These are phyloP conservation scores for Phyllopteryx taeniolatus DNA, from an alignment of 2,113 vertebrate species.

Conservation along the genomic window DNA sequence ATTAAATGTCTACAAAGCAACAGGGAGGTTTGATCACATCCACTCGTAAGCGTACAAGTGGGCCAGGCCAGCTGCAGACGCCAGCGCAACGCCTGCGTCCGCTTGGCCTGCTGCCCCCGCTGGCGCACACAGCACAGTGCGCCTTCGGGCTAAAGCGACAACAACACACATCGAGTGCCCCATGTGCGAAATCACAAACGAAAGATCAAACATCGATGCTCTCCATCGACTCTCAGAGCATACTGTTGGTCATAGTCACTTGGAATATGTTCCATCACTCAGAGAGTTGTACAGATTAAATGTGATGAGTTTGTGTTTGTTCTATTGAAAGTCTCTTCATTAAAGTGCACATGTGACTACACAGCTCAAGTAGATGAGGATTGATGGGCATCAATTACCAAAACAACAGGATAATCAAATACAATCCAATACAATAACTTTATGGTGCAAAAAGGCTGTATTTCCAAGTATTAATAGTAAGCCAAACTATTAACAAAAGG, in stretches of 20 bases:
- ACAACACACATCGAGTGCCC: conserved; percentile 58
- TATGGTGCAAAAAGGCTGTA: not conserved
- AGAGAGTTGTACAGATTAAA: conserved; percentile 51
- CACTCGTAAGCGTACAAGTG: conserved; percentile 34
- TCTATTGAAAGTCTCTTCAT: conserved; percentile 27
- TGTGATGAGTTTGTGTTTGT: conserved; percentile 14
- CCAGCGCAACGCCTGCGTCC: conserved; percentile 54
- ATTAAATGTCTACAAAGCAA: conserved; percentile 21
- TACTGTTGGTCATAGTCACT: conserved; percentile 65
- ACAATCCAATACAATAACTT: not conserved
- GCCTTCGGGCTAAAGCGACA: conserved; percentile 49
- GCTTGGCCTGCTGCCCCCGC: conserved; percentile 57
- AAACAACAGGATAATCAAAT: not conserved
- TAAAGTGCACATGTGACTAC: conserved; percentile 18
- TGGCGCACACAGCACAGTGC: conserved; percentile 38
- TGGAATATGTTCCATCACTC: conserved; percentile 60
- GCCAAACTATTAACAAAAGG: no score
- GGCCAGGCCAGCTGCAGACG: conserved; percentile 57
- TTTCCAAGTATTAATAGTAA: no score
- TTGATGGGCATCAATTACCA: not conserved
- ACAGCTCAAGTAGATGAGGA: not conserved
- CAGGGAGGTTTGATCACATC: conserved; percentile 10
- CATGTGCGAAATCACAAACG: conserved; percentile 68
- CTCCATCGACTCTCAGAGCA: conserved; percentile 52
- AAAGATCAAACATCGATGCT: conserved; percentile 71